Percentiles rank a stretch among this genome's conserved stretches.
These are phyloP conservation scores for Dicentrarchus labrax DNA, from an alignment of 2,113 vertebrate species.

Conservation along the genomic window DNA sequence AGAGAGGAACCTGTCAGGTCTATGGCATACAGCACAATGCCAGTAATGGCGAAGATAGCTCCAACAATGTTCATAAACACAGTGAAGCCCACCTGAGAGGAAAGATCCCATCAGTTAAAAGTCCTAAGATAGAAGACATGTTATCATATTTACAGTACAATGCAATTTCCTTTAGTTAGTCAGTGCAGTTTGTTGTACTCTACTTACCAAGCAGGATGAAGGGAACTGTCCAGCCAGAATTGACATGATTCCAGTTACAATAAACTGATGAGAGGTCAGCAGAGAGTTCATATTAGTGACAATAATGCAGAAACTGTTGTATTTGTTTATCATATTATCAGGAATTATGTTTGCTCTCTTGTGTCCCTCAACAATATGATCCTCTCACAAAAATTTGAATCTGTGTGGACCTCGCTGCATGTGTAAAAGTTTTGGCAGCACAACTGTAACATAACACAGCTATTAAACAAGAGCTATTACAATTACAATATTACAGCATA, in stretches of 20 bases:
- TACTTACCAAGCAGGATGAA: conserved; percentile 69
- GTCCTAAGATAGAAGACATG: too few species aligned
- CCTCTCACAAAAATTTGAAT: neutral
- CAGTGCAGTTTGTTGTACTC: neutral
- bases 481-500: neutral
- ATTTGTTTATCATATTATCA: neutral
- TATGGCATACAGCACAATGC: conserved; percentile 64
- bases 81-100: conserved; percentile 65
- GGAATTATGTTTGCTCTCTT: neutral
- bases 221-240: conserved; percentile 66
- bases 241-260: conserved; percentile 68
- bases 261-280: conserved; percentile 59
- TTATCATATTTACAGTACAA: neutral
- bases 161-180: neutral
- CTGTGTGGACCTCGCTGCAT: neutral
- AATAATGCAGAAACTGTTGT: neutral
- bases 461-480: neutral
- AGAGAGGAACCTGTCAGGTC: conserved; percentile 26
- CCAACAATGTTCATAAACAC: conserved; percentile 64
- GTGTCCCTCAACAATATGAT: neutral
- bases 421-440: neutral
- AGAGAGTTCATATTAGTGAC: neutral
- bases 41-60: conserved; percentile 61
- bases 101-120: neutral
- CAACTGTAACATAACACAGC: neutral